A percentile compares a stretch with the other conserved stretches of the same genome.
These are phyloP conservation scores for Actias luna DNA, from an alignment of 2,888 invertebrate species.

Conservation along the genomic window DNA sequence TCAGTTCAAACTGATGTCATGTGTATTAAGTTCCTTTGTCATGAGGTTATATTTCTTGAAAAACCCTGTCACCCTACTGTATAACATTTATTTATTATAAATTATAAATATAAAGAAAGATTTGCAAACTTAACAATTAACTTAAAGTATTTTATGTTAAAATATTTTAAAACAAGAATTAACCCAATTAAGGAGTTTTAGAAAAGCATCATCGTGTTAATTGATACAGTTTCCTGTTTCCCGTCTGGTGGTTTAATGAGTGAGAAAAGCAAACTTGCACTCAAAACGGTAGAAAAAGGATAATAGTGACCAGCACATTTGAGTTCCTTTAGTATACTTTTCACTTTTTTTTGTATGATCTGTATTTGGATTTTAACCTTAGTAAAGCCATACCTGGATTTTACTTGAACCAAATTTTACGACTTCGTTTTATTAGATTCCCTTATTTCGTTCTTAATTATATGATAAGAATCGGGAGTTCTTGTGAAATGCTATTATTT, in stretches of 20 bases:
- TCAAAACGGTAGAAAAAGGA: conserved; percentile 1
- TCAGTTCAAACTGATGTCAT: too few relatives aligned
- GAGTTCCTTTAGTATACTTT: background rate
- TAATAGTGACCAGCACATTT: background rate
- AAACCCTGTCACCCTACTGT: too few relatives aligned
- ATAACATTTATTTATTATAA: too few relatives aligned
- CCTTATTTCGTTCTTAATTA: too few relatives aligned
- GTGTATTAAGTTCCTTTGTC: too few relatives aligned
- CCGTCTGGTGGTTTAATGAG: conserved; percentile 1
- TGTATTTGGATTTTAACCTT: background rate
- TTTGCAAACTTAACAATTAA: too few relatives aligned
- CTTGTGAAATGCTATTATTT: too few relatives aligned
- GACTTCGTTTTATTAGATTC: background rate
- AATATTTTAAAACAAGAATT: background rate
- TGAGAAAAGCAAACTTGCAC: conserved; percentile 5
- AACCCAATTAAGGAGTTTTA: background rate
- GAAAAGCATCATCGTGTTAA: conserved; percentile 14
- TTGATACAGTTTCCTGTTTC: conserved; percentile 16
- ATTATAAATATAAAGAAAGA: too few relatives aligned
- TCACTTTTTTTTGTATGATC: background rate
- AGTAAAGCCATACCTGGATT: background rate
- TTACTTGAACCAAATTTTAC: background rate
- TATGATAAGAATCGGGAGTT: too few relatives aligned
- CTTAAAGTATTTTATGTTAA: too few relatives aligned
- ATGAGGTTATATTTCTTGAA: too few relatives aligned